Evolutionary conservation across 1,140 invertebrate species (phyloP).

Genomic region (Drosophila aff.): DNA sequence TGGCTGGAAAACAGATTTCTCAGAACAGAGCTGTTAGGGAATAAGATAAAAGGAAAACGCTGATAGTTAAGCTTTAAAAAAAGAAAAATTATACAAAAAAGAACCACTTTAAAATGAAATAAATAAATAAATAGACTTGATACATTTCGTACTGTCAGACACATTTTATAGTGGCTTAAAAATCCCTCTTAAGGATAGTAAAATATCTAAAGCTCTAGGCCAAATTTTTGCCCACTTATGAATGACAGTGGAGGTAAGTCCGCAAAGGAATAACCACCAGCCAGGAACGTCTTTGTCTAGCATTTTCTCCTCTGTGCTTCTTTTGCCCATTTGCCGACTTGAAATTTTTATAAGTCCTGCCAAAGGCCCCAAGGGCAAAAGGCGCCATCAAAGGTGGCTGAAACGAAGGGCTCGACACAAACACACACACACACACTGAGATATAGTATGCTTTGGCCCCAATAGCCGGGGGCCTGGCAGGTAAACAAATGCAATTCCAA

Average conservation of each 20-base stretch:
- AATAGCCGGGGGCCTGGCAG: slow-evolving; percentile 63
- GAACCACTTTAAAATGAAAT: background rate
- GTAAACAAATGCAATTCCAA: slow-evolving; percentile 70
- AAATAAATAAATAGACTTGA: no score
- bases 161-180: background rate
- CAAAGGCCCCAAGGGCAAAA: slow-evolving; percentile 41
- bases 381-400: slow-evolving; percentile 45
- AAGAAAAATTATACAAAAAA: background rate
- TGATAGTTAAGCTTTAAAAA: background rate
- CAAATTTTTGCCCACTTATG: slow-evolving; percentile 3
- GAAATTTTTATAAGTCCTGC: slow-evolving; percentile 71
- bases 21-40: background rate
- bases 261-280: slow-evolving; percentile 33
- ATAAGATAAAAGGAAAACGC: background rate
- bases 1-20: background rate
- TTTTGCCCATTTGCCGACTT: slow-evolving; percentile 42
- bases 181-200: background rate
- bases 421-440: background rate
- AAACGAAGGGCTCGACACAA: slow-evolving; percentile 16
- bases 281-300: slow-evolving; percentile 36
- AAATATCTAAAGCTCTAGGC: slow-evolving; percentile 9
- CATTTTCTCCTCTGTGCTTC: slow-evolving; percentile 21
- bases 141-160: no score
- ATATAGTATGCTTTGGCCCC: slow-evolving; percentile 23
- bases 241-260: background rate